These are phyloP conservation scores for Nylanderia fulva DNA, from an alignment of 1,140 invertebrate species.

Conservation along the genomic window DNA sequence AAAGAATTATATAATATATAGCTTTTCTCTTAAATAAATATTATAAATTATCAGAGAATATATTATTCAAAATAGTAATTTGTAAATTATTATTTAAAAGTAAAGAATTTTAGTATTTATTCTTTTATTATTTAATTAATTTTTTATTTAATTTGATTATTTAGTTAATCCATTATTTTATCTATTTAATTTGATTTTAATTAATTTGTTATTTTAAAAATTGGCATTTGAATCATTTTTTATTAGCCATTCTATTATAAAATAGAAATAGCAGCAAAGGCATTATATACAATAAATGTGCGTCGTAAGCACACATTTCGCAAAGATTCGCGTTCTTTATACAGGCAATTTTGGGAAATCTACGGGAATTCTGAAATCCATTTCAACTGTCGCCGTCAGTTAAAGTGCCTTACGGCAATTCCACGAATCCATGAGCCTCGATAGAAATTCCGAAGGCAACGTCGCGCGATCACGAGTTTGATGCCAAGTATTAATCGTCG, in stretches of 20 bases:
- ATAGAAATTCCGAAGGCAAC: constrained; percentile 23
- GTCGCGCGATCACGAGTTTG: constrained; percentile 22
- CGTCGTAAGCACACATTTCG: not conserved
- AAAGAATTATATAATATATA: not conserved
- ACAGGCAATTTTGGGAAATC: not conserved
- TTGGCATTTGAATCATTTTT: not conserved
- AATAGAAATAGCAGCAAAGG: not conserved
- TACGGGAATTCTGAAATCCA: constrained; percentile 1
- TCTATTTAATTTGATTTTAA: no score
- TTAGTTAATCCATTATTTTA: no score
- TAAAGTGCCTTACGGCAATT: not conserved
- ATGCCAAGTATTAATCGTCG: constrained; percentile 52
- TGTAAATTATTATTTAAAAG: no score
- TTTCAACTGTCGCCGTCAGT: not conserved
- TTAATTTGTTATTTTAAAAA: no score
- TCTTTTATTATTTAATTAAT: no score
- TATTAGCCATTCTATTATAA: not conserved
- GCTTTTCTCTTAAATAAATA: not conserved
- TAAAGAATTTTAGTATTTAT: no score
- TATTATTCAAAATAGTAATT: not conserved
- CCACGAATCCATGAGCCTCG: constrained; percentile 13
- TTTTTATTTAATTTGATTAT: no score
- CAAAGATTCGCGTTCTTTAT: not conserved
- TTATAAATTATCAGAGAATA: not conserved
- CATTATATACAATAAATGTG: no score